phyloP scores from a whole-genome alignment of 1,140 invertebrate species.

The Drosophila equinoxialis region DNA sequence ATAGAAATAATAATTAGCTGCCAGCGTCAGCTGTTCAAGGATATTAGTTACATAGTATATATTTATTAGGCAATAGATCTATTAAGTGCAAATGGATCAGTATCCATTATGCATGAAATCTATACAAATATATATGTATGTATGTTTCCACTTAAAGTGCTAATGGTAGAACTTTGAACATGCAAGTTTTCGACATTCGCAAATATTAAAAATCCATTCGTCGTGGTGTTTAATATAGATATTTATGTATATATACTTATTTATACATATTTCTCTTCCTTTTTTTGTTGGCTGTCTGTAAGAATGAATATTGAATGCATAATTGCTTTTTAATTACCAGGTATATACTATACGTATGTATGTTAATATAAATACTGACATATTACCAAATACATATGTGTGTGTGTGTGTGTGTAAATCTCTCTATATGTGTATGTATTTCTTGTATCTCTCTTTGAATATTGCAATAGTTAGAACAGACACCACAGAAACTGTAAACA shows the following conservation, averaged over 20 bases:
- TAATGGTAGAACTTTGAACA: no score
- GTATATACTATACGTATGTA: constrained; percentile 10
- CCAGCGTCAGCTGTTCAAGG: no score
- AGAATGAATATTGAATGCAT: constrained; percentile 52
- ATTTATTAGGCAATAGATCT: no score
- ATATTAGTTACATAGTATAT: no score
- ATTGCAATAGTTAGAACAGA: constrained; percentile 37
- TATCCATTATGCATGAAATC: no score
- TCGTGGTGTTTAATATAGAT: neutral
- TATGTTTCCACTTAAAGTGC: no score
- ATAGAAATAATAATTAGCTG: no score
- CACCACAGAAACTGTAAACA: constrained; percentile 53
- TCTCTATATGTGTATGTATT: constrained; percentile 8
- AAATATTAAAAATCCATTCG: neutral
- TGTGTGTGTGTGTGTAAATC: constrained; percentile 12
- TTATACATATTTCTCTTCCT: neutral
- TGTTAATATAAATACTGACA: constrained; percentile 11
- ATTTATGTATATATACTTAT: no score
- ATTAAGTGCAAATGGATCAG: no score
- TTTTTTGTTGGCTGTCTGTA: neutral
- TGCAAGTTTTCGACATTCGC: no score
- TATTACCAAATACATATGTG: neutral
- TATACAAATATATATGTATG: no score
- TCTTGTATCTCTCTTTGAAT: constrained; percentile 10
- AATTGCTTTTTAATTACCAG: constrained; percentile 73